These are phyloP conservation scores for Anaspis maculata DNA, from an alignment of 2,888 invertebrate species.

Conservation along the genomic window DNA sequence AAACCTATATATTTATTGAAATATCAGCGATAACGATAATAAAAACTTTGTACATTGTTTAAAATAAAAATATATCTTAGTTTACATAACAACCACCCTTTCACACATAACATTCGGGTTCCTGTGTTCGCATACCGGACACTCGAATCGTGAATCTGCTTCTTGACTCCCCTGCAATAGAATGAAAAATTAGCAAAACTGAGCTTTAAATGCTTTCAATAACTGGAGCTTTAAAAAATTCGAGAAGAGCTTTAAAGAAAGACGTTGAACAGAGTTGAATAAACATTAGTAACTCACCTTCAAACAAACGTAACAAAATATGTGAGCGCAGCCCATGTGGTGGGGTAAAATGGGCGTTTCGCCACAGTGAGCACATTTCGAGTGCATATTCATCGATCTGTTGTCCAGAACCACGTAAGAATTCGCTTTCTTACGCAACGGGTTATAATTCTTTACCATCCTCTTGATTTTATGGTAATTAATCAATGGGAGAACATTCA, in stretches of 20 bases:
- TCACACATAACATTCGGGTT: conserved; percentile 33
- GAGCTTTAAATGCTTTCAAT: background rate
- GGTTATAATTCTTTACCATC: conserved; percentile 38
- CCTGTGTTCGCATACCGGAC: conserved; percentile 55
- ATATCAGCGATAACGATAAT: background rate
- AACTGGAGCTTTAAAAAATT: background rate
- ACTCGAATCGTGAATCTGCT: conserved; percentile 59
- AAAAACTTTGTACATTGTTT: background rate
- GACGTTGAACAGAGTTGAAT: background rate
- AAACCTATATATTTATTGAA: background rate
- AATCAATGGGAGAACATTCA: conserved; percentile 70
- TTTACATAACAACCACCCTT: conserved; percentile 23
- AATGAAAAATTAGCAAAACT: background rate
- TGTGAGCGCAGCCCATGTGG: conserved; percentile 76
- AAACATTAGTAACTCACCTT: conserved; percentile 43
- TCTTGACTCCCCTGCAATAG: conserved; percentile 53
- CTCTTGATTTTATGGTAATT: conserved; percentile 68
- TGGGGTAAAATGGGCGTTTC: conserved; percentile 70
- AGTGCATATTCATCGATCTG: conserved; percentile 44
- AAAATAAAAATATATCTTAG: conserved; percentile 1
- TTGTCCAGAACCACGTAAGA: conserved; percentile 12
- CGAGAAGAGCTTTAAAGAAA: background rate
- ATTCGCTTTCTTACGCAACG: conserved; percentile 25
- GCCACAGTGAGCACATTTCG: conserved; percentile 66
- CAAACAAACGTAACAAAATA: conserved; percentile 85